These are phyloP conservation scores for Salvelinus alpinus DNA, from an alignment of 2,113 vertebrate species.

Conservation along the genomic window DNA sequence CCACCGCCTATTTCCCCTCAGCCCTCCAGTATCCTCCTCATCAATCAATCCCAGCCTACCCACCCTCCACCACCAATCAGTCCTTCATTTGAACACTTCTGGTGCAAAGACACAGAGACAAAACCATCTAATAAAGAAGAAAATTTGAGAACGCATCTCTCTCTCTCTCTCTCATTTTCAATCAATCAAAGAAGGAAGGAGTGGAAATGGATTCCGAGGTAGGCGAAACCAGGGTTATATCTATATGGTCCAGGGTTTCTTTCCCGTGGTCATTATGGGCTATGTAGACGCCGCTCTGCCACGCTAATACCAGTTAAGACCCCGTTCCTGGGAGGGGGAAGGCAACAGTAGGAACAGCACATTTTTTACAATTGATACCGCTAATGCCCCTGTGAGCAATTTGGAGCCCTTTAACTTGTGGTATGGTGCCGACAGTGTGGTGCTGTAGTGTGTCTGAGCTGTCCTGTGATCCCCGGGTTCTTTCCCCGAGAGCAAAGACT, in stretches of 20 bases:
- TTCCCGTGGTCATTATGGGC: slow-evolving; percentile 60
- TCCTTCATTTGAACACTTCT: slow-evolving; percentile 58
- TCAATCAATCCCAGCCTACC: slow-evolving; percentile 53
- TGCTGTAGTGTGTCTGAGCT: slow-evolving; percentile 22
- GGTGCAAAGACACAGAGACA: slow-evolving; percentile 40
- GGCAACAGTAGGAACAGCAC: slow-evolving; percentile 45
- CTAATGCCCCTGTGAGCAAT: slow-evolving; percentile 60
- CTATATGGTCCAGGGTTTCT: slow-evolving; percentile 28
- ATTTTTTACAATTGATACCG: slow-evolving; percentile 67
- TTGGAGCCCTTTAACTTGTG: slow-evolving; percentile 55
- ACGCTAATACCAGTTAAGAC: slow-evolving; percentile 65
- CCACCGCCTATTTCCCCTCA: neutral
- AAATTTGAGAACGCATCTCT: neutral
- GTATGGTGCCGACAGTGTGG: neutral
- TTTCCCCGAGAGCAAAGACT: slow-evolving; percentile 53
- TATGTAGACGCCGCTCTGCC: slow-evolving; percentile 34
- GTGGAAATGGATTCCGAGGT: slow-evolving; percentile 42
- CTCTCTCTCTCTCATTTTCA: slow-evolving; percentile 33
- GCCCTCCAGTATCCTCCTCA: slow-evolving; percentile 42
- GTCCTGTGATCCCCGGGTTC: slow-evolving; percentile 3
- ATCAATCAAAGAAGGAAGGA: slow-evolving; percentile 48
- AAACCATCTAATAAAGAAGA: neutral
- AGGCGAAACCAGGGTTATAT: slow-evolving; percentile 33
- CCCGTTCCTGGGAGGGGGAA: slow-evolving; percentile 51
- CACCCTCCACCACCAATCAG: slow-evolving; percentile 54